Base-by-base conservation (phyloP, 2,113 vertebrate species). In the Circaetus cinerascens region DNA sequence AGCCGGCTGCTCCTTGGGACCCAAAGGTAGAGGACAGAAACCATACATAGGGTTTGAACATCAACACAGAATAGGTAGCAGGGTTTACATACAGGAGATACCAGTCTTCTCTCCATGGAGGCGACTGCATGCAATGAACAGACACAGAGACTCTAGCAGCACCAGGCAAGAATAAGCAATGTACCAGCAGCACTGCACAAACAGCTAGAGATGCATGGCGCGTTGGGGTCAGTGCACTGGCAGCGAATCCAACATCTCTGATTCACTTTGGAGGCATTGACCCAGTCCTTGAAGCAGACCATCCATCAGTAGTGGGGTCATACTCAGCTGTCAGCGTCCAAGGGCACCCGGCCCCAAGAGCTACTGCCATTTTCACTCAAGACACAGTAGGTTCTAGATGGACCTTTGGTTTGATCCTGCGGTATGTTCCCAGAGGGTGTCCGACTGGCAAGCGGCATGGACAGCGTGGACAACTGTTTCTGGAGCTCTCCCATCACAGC, bases 391-490 rank as follows among this genome's bases (percentile, higher is more conserved):
- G 0, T 0, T 18, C 27, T 1, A 19, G 76, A 14, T 2, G 23
- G 53, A 45, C 22, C 64, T 45, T 8, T 18, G 55, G 57, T 59
- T 41, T 14, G 29, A 41, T 8, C 55, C 30, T 5, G 2, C 51
- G 22, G 51, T 0, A 27, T 1, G 0, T 10, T 43, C 34, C 60
- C 4, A 0, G 29, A 43, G 45, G 0, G 4, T 3, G 21, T 12
- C 40, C 0, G 1, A 36, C 23, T 0, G 5, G 43, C 1, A 2
- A 89, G 46, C 3, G 0, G 51, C 74, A 64, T 0, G 0, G 80
- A 23, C 20, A 26, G 46, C 0, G 0, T 13, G 14, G 25, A 14
- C 0, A 2, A 11, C 69, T 15, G 7, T 0, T 25, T 43, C 41
- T 48, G 2, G 1, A 75, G 51, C 60, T 40, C 55, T 69, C 51